A percentile compares a stretch with the other conserved stretches of the same genome.
Conservation (phyloP, 2,113 vertebrate species). For the Marcusenius ussheri region DNA sequence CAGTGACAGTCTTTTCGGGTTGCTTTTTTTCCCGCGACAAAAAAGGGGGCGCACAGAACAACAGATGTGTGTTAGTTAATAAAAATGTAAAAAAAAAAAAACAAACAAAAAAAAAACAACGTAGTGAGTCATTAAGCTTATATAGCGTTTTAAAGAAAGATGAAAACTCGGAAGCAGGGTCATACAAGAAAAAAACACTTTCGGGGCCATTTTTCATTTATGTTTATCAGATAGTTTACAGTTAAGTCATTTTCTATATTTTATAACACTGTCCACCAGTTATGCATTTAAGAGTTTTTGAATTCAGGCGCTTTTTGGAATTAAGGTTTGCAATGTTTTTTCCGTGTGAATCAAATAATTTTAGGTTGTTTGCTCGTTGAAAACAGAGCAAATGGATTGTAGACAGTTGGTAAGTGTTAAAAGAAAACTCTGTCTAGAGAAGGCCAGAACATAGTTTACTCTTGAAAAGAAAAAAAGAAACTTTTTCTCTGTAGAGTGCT, state of each 20-base stretch:
- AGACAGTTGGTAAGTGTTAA: background rate
- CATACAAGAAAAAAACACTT: background rate
- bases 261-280: background rate
- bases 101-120: too few relatives aligned
- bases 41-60: background rate
- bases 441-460: background rate
- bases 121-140: background rate
- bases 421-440: background rate
- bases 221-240: background rate
- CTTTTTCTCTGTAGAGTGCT: background rate
- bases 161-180: background rate
- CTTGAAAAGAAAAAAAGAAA: background rate
- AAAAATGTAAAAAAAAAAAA: background rate
- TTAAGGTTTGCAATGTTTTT: background rate
- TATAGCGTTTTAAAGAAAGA: background rate
- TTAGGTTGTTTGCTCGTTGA: background rate
- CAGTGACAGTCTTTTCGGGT: slow-evolving; percentile 33
- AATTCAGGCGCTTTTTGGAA: background rate
- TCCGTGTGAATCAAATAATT: background rate
- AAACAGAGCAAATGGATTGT: background rate
- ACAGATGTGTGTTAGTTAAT: background rate
- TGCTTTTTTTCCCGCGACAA: background rate
- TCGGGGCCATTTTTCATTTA: background rate
- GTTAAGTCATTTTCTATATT: background rate
- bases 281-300: background rate